phyloP scores from a whole-genome alignment of 2,888 invertebrate species.

The Drosophila nr. perissopoda region DNA sequence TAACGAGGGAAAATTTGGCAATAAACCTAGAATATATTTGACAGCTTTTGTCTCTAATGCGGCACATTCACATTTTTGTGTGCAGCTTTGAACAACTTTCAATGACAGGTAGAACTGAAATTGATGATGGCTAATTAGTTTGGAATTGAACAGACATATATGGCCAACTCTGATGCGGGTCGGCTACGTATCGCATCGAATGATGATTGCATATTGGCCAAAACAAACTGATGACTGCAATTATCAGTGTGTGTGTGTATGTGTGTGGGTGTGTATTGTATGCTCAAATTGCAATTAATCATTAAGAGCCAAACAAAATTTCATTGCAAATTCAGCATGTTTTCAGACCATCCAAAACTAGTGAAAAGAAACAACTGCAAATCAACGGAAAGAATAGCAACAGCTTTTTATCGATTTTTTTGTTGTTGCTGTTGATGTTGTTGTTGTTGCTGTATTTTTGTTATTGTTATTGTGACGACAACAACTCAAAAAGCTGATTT shows the following conservation, averaged over 20 bases:
- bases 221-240: slow-evolving; percentile 25
- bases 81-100: slow-evolving; percentile 7
- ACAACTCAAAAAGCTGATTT: slow-evolving; percentile 57
- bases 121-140: slow-evolving; percentile 48
- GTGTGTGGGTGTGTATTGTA: background rate
- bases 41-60: background rate
- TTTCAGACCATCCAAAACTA: background rate
- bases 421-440: background rate
- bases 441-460: background rate
- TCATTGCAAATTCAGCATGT: slow-evolving; percentile 29
- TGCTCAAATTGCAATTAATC: slow-evolving; percentile 63
- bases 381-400: slow-evolving; percentile 12
- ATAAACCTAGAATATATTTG: background rate
- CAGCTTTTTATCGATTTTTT: slow-evolving; percentile 60
- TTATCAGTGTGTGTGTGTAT: slow-evolving; percentile 8
- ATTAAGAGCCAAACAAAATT: slow-evolving; percentile 37
- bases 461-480: slow-evolving; percentile 35
- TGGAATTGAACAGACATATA: slow-evolving; percentile 42
- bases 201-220: slow-evolving; percentile 44
- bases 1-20: background rate
- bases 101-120: slow-evolving; percentile 24
- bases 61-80: background rate
- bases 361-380: slow-evolving; percentile 17
- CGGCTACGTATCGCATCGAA: slow-evolving; percentile 11
- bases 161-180: slow-evolving; percentile 36